Base-by-base conservation (phyloP, 2,797 vertebrate species). In the Numenius phaeopus region DNA sequence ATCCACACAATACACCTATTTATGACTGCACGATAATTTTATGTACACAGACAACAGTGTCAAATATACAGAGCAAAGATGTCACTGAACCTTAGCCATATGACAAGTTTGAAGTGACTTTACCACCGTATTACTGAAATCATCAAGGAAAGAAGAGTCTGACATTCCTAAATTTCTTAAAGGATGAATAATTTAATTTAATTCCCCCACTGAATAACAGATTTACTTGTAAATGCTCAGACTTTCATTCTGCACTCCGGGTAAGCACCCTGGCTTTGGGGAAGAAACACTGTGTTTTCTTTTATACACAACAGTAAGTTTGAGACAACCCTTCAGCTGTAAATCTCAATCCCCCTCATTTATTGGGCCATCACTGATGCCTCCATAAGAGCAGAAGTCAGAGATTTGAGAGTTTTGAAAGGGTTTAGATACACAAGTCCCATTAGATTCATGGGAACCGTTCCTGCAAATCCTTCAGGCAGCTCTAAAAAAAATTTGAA, bases 131-230 rank as follows among this genome's bases (percentile, higher is more conserved):
- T 90, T 95, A 65, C 57, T 21, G 64, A 96, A 92, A 62, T 85
- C 65, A 94, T n/a, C 72, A 76, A 62, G 59, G 57, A 80, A 61
- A 58, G 88, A 94, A 89, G 54, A 90, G 65, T 65, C 65, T 87
- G 86, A 94, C 3, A 4, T 20, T 64, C 34, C 75, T 93, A 91
- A 90, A 96, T 95, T 97, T 95, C 96, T 97, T 92, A 95, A 94
- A 96, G 88, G 93, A 97, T 96, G 91, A 95, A 96, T 96, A 97
- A 94, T 90, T 97, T 93, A 54, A 69, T 92, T 94, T 92, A 94
- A 97, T 95, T 94, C 94, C 90, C 76, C 58, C 0, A 0, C 49
- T 79, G 90, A 96, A 89, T 87, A 97, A 89, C 84, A 96, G 95
- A 96, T 97, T 96, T 97, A 83, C 94, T 97, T 89, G 90, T 96